Evolutionary conservation across 2,113 vertebrate species (phyloP).

Genomic region (Rynchops niger): DNA sequence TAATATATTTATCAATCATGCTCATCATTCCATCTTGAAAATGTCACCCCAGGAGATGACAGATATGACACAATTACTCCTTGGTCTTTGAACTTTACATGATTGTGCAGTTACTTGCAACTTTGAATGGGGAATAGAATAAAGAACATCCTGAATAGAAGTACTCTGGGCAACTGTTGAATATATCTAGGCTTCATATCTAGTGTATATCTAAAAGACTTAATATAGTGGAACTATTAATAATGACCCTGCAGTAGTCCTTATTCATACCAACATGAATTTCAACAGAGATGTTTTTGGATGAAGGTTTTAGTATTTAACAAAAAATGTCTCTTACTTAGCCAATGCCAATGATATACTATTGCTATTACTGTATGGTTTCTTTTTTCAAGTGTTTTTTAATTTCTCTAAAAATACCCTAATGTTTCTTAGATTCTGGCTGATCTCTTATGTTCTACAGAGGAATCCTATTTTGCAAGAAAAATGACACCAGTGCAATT

Average conservation of each 20-base stretch:
- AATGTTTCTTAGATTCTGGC: not conserved
- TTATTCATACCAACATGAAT: not conserved
- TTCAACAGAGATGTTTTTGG: not conserved
- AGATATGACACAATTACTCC: not conserved
- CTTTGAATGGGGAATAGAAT: not conserved
- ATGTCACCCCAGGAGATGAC: not conserved
- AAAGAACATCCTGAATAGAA: not conserved
- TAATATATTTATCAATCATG: not conserved
- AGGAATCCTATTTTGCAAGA: not conserved
- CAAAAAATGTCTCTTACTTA: not conserved
- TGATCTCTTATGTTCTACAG: not conserved
- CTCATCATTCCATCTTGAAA: not conserved
- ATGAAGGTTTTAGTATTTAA: not conserved
- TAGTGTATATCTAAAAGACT: not conserved
- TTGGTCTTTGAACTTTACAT: not conserved
- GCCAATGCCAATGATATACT: not conserved
- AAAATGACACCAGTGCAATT: not conserved
- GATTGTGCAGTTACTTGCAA: not conserved
- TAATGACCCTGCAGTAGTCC: not conserved
- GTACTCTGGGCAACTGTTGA: not conserved
- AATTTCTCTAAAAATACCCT: not conserved
- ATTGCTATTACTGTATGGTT: not conserved
- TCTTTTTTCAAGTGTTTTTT: not conserved
- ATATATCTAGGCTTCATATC: not conserved
- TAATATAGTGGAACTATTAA: not conserved